Base-by-base conservation (phyloP, 2,888 invertebrate genomes). In the Himalopsyche kuldschensis region DNA sequence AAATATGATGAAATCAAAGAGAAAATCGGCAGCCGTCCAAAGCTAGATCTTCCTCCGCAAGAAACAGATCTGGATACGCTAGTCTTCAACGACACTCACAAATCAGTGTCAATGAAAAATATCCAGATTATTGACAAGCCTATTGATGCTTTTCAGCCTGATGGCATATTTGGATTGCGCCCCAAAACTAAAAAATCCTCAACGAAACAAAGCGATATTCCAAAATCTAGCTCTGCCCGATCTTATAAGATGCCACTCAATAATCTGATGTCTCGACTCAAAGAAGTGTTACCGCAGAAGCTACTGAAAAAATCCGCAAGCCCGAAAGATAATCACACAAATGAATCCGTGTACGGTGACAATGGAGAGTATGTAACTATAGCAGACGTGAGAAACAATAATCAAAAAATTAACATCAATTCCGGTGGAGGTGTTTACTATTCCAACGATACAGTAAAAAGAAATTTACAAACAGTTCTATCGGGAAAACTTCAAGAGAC, bases 361-460 rank as follows among this genome's bases (percentile, higher is more conserved):
- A 91, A 93, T 84, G 97, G 96, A 87, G 97, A 97, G 91, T 97
- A 97, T 90, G 97, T 97, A 11, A 96, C 96, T 79, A 96, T 97
- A 88, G 95, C 96, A 69, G 96, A 97, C 90, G 94, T 96, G 82
- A 94, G 94, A 89, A 96, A 96, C 89, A 96, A 96, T 88, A 96
- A 96, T 88, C 94, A 95, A 88, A 94, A 94, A 88, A 87, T 89
- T 41, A 90, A 88, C 86, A 87, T 91, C 1, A 91, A 91, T 85
- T 90, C 90, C 87, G 89, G 90, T 63, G 83, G 88, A 83, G 90
- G 89, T 84, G 89, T 92, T 83, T 93, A 93, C 88, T 95, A 95
- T 87, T 94, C 94, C 84, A 95, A 94, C 89, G 95, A 95, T 88
- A 91, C 94, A 80, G 92, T 95, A 85, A 93, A 93, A 87, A 93